Evolutionary conservation across 2,797 vertebrate species (phyloP), one percentile per base, ranked within the genome.

Genomic region (Vireo griseus): DNA sequence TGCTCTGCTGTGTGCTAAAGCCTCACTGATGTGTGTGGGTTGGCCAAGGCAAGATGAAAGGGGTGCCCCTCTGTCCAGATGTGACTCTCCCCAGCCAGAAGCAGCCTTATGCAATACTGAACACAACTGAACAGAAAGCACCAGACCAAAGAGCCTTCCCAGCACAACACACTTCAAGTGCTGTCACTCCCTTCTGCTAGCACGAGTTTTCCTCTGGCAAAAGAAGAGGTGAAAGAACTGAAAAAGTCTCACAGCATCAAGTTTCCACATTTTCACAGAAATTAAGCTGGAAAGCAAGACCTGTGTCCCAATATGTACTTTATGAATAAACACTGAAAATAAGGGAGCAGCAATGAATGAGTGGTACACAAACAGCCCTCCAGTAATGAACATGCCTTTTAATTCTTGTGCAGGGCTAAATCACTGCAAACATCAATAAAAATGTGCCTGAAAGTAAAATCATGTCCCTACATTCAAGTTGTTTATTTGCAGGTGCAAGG

Each of bases 391-490:
- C 0, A 0, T 12, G 42, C 29, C 26, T 94, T 79, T n/a, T 63
- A 40, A 47, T 67, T 11, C 72, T 89, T 6, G 6, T 51, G 24
- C 31, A 39, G 28, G 39, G 72, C 58, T 91, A 93, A 77, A 85
- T 13, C 42, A 50, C 58, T 33, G 7, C 1, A 7, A 92, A 58
- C 42, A 65, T 42, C 28, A 17, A 21, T 3, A 14, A 89, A 77
- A 75, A 89, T 21, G n/a, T 63, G 28, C 50, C 67, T 28, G 63
- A 55, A 88, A 31, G 45, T 55, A 88, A 76, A 92, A 94, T 58
- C 62, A 67, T 25, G 84, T 68, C 48, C 48, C 80, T 73, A 13
- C 19, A 19, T 58, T 58, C 45, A 26, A 65, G 20, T 48, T 85
- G 44, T 51, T 59, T 81, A 65, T 51, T 71, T 37, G 16, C 29